Evolutionary conservation across 2,888 invertebrate species (phyloP).

Genomic region (Camptogramma bilineatum): DNA sequence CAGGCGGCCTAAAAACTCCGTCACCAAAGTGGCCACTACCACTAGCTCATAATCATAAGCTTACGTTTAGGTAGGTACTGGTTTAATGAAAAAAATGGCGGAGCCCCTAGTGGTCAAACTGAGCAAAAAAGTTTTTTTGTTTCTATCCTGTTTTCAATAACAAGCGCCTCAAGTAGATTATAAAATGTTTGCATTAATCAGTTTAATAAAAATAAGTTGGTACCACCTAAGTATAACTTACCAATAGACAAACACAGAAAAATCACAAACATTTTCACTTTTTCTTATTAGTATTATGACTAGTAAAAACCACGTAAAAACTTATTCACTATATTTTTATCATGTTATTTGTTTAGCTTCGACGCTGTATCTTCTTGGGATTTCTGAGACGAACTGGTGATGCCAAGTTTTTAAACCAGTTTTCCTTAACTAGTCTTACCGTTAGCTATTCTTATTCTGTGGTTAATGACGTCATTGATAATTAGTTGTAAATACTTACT

Average conservation of each 20-base stretch:
- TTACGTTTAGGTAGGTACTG: no score
- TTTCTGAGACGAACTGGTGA: conserved; percentile 11
- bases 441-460: conserved; percentile 5
- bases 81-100: no score
- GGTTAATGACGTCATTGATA: conserved; percentile 12
- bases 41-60: no score
- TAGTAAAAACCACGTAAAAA: background rate
- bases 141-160: no score
- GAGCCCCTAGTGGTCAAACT: no score
- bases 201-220: background rate
- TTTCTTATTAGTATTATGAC: background rate
- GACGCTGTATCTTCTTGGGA: background rate
- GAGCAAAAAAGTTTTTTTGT: no score
- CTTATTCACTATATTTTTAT: background rate
- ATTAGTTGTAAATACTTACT: background rate
- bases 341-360: background rate
- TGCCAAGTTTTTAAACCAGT: conserved; percentile 12
- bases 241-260: background rate
- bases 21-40: no score
- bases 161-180: no score
- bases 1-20: no score
- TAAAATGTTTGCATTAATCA: no score
- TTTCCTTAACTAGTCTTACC: conserved; percentile 15
- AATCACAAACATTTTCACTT: conserved; percentile 18
- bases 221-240: conserved; percentile 10